Conservation (phyloP, 1,140 invertebrate genomes). For the Cydia fagiglandana region DNA sequence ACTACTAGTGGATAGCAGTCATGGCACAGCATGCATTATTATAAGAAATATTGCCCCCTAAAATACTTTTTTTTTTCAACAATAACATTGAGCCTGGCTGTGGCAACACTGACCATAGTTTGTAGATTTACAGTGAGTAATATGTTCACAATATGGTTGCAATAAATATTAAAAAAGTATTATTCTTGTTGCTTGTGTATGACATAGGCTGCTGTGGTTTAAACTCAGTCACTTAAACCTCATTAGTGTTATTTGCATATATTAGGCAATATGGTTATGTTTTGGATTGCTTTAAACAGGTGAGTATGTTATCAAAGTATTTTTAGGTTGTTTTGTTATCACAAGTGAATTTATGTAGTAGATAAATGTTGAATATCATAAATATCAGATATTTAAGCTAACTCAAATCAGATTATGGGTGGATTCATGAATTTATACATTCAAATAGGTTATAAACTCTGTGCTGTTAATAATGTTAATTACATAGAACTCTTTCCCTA, state of each 20-base stretch:
- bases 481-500: too few relatives aligned
- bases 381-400: background rate
- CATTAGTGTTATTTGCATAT: background rate
- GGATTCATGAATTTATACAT: too few relatives aligned
- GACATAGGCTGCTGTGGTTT: slow-evolving; percentile 4
- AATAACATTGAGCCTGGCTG: slow-evolving; percentile 2
- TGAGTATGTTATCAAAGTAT: slow-evolving; percentile 29
- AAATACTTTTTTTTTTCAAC: slow-evolving; percentile 3
- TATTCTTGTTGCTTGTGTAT: slow-evolving; percentile 30
- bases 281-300: slow-evolving; percentile 28
- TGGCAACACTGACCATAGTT: slow-evolving; percentile 31
- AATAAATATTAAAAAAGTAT: slow-evolving; percentile 21
- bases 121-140: slow-evolving; percentile 23
- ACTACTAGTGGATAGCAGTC: slow-evolving; percentile 48
- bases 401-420: background rate
- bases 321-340: slow-evolving; percentile 31
- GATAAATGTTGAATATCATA: background rate
- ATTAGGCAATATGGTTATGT: slow-evolving; percentile 20
- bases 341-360: background rate
- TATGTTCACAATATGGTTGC: slow-evolving; percentile 27
- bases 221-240: slow-evolving; percentile 22
- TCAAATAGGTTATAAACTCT: too few relatives aligned
- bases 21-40: slow-evolving; percentile 22
- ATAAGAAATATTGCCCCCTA: background rate
- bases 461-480: too few relatives aligned